phyloP scores from a whole-genome alignment of 1,140 invertebrate species.

The Bombus consobrinus region DNA sequence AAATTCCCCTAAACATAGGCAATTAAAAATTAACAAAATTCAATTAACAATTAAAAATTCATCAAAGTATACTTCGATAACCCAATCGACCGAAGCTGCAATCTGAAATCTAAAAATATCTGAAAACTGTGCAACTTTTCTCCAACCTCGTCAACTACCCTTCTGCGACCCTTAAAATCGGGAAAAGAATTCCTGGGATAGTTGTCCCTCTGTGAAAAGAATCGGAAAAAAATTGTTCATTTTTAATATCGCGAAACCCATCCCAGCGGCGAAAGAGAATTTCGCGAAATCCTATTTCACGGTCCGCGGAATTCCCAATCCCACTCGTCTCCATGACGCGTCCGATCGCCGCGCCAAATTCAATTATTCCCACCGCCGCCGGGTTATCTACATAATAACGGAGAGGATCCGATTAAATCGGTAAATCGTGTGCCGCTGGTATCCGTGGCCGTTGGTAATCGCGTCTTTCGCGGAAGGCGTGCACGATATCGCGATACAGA shows the following conservation, averaged over 20 bases:
- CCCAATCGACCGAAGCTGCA: no score
- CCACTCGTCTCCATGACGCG: background rate
- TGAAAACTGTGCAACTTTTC: no score
- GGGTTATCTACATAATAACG: constrained; percentile 25
- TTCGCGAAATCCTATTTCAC: constrained; percentile 10
- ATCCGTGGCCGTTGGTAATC: background rate
- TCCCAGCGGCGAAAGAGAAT: background rate
- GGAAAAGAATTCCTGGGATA: no score
- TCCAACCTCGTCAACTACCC: no score
- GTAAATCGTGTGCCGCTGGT: constrained; percentile 3
- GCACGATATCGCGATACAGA: background rate
- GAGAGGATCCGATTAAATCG: constrained; percentile 28
- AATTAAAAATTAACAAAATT: no score
- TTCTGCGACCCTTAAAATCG: no score
- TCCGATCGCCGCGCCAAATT: constrained; percentile 16
- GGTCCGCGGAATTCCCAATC: background rate
- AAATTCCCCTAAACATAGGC: no score
- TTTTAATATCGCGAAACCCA: background rate
- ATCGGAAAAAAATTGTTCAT: background rate
- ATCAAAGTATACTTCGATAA: no score
- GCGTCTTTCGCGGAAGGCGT: background rate
- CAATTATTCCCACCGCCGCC: constrained; percentile 2
- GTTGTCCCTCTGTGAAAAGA: no score
- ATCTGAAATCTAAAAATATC: no score
- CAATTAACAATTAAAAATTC: no score